These are phyloP conservation scores for Zapornia atra DNA, from an alignment of 2,113 vertebrate genomes.

Conservation along the genomic window DNA sequence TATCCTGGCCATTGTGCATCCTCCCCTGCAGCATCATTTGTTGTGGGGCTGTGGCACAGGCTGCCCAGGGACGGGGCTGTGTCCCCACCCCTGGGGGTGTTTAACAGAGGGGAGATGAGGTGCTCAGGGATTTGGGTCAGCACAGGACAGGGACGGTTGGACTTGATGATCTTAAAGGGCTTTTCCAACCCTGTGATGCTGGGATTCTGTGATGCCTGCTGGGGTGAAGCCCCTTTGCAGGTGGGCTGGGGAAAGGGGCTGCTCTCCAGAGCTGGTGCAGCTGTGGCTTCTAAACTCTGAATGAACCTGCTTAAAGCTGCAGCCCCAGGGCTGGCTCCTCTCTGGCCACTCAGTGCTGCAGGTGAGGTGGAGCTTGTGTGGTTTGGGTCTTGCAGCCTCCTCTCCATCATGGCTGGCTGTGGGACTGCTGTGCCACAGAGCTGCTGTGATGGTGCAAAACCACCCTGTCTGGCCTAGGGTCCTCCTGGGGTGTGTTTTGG, in stretches of 20 bases:
- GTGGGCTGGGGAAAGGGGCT: neutral
- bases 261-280: neutral
- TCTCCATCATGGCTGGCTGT: accelerated
- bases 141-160: too few species aligned
- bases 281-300: neutral
- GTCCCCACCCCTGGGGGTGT: too few species aligned
- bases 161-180: too few species aligned
- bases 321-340: neutral
- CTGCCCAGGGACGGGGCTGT: too few species aligned
- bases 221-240: neutral
- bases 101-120: too few species aligned
- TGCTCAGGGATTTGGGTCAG: too few species aligned
- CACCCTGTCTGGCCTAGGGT: accelerated
- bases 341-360: neutral
- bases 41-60: too few species aligned
- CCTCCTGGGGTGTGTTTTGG: accelerated
- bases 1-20: accelerated
- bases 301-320: neutral
- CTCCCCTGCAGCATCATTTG: neutral
- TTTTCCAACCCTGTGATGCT: neutral
- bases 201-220: neutral
- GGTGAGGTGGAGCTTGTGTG: neutral
- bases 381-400: neutral
- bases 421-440: neutral
- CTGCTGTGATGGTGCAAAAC: neutral